phyloP scores from a whole-genome alignment of 2,797 vertebrate species.

The Falco concolor region DNA sequence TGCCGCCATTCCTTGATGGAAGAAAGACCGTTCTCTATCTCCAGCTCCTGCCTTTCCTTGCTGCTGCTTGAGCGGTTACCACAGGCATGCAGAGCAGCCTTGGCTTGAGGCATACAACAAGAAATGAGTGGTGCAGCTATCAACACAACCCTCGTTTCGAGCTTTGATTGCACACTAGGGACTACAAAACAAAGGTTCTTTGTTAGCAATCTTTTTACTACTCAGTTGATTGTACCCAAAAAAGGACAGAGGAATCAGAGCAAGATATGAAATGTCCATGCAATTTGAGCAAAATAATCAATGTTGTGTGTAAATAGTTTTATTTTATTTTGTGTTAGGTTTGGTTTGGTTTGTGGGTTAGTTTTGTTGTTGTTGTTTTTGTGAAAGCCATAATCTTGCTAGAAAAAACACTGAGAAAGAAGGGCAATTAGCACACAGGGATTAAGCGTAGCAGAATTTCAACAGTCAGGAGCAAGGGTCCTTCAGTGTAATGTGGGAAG shows the following conservation, averaged over 20 bases:
- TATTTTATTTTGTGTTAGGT: not conserved
- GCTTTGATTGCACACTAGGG: not conserved
- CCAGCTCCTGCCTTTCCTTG: not conserved
- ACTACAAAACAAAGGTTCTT: not conserved
- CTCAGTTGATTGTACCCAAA: not conserved
- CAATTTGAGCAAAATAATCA: not conserved
- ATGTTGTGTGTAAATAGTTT: not conserved
- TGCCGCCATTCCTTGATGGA: not conserved
- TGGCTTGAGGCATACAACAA: not conserved
- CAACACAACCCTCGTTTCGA: not conserved
- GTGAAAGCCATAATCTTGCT: not conserved
- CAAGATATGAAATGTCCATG: not conserved
- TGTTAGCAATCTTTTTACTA: not conserved
- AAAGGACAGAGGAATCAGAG: not conserved
- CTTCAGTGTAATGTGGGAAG: not conserved
- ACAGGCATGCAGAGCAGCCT: not conserved
- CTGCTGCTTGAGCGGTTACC: not conserved
- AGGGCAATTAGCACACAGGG: not conserved
- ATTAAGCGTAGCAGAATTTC: not conserved
- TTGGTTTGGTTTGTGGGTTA: too few relatives aligned
- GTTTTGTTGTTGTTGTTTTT: not conserved
- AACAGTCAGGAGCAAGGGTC: not conserved
- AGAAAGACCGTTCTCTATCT: not conserved
- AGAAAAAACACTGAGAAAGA: not conserved
- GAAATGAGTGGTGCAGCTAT: not conserved